These are phyloP conservation scores for Leguminivora glycinivorella DNA, from an alignment of 1,140 invertebrate species.

Conservation along the genomic window DNA sequence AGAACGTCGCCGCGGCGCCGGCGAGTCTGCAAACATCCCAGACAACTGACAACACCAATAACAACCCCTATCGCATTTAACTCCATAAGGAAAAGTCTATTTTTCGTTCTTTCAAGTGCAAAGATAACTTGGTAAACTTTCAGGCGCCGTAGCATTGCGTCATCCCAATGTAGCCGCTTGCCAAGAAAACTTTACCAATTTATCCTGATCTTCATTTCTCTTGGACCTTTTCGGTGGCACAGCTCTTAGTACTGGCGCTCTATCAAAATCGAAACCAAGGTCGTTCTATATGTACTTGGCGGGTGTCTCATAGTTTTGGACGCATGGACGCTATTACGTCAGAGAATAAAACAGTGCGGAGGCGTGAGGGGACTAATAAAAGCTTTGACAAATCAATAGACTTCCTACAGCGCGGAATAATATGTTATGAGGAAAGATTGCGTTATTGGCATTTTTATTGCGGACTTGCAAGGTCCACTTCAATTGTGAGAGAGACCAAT, in stretches of 20 bases:
- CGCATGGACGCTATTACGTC: constrained; percentile 2
- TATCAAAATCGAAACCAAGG: constrained; percentile 26
- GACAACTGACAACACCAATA: constrained; percentile 9
- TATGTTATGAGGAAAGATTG: neutral
- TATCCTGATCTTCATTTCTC: constrained; percentile 15
- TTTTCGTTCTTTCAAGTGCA: neutral
- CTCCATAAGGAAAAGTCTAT: neutral
- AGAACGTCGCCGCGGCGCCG: constrained; percentile 30
- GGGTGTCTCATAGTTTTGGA: neutral
- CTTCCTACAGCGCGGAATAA: neutral
- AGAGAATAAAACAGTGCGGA: neutral
- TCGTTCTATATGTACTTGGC: neutral
- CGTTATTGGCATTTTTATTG: neutral
- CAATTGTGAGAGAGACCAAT: neutral
- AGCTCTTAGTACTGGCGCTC: neutral
- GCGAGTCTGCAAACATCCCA: constrained; percentile 32
- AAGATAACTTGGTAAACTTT: constrained; percentile 11
- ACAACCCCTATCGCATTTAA: neutral
- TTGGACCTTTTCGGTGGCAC: neutral
- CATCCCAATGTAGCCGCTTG: constrained; percentile 26
- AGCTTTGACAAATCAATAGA: constrained; percentile 10
- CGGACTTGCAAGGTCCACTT: neutral
- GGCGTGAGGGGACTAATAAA: constrained; percentile 1
- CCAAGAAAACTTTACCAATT: constrained; percentile 28
- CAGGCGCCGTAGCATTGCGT: constrained; percentile 30